Conservation (phyloP, 2,888 invertebrate species). For the Folsomia candida region DNA sequence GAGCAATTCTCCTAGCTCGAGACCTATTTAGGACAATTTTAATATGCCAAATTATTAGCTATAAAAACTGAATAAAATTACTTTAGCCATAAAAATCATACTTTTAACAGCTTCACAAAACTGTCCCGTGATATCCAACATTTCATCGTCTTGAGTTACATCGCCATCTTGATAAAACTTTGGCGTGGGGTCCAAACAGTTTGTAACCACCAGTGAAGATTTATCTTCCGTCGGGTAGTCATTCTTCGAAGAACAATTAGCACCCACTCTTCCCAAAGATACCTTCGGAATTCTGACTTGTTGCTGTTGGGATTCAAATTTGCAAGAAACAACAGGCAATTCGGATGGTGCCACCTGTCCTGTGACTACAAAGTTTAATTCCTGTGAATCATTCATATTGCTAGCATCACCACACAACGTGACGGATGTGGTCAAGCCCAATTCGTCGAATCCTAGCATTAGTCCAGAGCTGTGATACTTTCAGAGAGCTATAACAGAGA, state of each 20-base stretch:
- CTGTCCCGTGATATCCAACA: slow-evolving; percentile 66
- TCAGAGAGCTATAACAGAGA: not conserved
- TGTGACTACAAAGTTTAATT: not conserved
- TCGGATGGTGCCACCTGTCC: not conserved
- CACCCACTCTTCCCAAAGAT: not conserved
- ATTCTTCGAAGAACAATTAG: not conserved
- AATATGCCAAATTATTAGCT: too few relatives aligned
- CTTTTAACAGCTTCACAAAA: slow-evolving; percentile 65
- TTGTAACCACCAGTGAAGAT: not conserved
- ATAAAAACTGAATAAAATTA: too few relatives aligned
- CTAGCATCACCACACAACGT: not conserved
- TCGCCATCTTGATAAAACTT: slow-evolving; percentile 11
- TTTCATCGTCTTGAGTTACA: slow-evolving; percentile 19
- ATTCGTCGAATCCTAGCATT: not conserved
- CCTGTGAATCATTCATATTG: not conserved
- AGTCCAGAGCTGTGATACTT: not conserved
- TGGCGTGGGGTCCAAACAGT: not conserved
- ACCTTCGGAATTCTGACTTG: not conserved
- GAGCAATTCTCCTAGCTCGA: slow-evolving; percentile 75
- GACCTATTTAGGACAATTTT: slow-evolving; percentile 2
- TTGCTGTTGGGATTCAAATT: not conserved
- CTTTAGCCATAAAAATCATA: slow-evolving; percentile 50
- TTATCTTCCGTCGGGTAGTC: not conserved
- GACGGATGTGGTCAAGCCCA: slow-evolving; percentile 1
- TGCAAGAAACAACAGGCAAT: not conserved